Conservation (phyloP, 2,888 invertebrate genomes). For the Pseudanteris insignis region DNA sequence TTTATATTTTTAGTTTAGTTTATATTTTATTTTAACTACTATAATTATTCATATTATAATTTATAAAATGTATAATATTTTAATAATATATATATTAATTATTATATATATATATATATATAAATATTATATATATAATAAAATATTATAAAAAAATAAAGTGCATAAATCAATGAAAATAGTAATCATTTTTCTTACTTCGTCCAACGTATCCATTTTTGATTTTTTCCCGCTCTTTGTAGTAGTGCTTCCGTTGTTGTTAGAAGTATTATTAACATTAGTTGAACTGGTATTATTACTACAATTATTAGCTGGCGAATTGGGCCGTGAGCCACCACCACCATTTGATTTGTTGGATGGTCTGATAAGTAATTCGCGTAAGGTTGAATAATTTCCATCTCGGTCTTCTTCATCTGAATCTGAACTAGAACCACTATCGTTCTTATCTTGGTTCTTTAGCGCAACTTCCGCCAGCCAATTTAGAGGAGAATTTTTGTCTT, state of each 20-base stretch:
- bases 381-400: constrained; percentile 82
- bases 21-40: no score
- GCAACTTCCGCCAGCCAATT: constrained; percentile 77
- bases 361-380: constrained; percentile 81
- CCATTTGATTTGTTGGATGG: constrained; percentile 70
- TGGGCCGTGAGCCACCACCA: constrained; percentile 67
- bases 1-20: neutral
- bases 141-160: neutral
- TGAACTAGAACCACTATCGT: constrained; percentile 71
- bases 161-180: neutral
- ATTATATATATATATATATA: no score
- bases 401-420: constrained; percentile 74
- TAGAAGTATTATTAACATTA: constrained; percentile 52
- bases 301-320: constrained; percentile 59
- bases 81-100: no score
- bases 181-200: neutral
- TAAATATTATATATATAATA: no score
- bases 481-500: constrained; percentile 72
- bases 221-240: constrained; percentile 70
- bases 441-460: constrained; percentile 71
- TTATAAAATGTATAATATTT: no score
- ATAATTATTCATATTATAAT: no score
- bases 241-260: constrained; percentile 47
- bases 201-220: constrained; percentile 77
- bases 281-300: constrained; percentile 38